Evolutionary conservation across 2,888 invertebrate species (phyloP).

Genomic region (Archips crataeganus): DNA sequence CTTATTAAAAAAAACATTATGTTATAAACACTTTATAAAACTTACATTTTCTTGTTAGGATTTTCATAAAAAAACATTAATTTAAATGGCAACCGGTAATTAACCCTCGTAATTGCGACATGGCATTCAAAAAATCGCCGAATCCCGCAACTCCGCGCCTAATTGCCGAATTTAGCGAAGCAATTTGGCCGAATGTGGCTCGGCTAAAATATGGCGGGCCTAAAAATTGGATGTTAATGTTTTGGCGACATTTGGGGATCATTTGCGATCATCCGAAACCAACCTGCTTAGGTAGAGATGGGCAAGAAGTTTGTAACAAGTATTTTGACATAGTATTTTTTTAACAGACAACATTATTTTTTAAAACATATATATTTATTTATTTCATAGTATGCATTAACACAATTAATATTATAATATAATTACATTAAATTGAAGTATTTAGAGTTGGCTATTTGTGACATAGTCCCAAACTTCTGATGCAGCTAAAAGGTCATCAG

Average conservation of each 20-base stretch:
- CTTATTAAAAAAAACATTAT: no score
- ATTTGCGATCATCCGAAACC: slow-evolving; percentile 22
- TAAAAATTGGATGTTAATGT: slow-evolving; percentile 35
- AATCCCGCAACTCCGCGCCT: slow-evolving; percentile 10
- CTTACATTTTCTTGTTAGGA: neutral
- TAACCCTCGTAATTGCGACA: slow-evolving; percentile 2
- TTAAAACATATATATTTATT: no score
- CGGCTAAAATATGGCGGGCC: slow-evolving; percentile 17
- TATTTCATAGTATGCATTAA: no score
- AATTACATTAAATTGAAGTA: no score
- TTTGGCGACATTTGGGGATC: slow-evolving; percentile 21
- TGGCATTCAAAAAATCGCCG: slow-evolving; percentile 4
- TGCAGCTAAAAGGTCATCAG: no score
- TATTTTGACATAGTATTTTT: neutral
- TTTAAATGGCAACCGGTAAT: slow-evolving; percentile 13
- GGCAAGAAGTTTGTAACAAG: neutral
- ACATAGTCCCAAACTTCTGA: no score
- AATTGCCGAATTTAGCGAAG: slow-evolving; percentile 17
- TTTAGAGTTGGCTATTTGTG: no score
- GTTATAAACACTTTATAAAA: no score
- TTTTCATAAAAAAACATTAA: neutral
- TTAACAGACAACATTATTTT: no score
- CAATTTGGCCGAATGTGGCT: slow-evolving; percentile 24
- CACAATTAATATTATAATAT: no score
- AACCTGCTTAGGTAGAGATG: neutral